phyloP scores from a whole-genome alignment of 92 coral and sea anemone species.

The Bergia puertoricense region DNA sequence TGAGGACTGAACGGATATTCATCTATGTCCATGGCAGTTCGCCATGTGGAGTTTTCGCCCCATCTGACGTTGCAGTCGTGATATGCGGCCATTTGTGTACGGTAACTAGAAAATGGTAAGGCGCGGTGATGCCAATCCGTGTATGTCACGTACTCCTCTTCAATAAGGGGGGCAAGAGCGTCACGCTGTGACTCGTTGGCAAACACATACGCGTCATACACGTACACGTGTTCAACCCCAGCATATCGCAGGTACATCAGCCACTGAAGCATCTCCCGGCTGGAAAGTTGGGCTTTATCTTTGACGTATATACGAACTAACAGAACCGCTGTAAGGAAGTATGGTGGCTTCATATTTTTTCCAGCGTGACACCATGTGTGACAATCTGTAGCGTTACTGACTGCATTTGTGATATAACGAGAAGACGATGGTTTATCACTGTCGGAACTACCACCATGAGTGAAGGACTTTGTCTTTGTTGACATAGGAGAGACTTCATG shows the following conservation, averaged over 20 bases:
- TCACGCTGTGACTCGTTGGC: constrained; percentile 65
- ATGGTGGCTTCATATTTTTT: constrained; percentile 21
- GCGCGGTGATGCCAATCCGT: constrained; percentile 67
- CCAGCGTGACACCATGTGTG: constrained; percentile 63
- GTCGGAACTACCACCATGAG: too few relatives aligned
- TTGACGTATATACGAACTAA: constrained; percentile 61
- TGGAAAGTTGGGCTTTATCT: constrained; percentile 59
- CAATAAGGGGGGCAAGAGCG: constrained; percentile 54
- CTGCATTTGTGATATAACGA: too few relatives aligned
- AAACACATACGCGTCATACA: constrained; percentile 67
- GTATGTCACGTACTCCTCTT: constrained; percentile 64
- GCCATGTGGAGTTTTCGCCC: constrained; percentile 54
- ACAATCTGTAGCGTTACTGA: constrained; percentile 20
- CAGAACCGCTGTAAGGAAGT: constrained; percentile 64
- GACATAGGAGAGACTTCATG: too few relatives aligned
- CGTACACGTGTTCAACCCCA: constrained; percentile 69
- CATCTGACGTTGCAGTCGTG: constrained; percentile 46
- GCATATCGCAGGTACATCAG: constrained; percentile 53
- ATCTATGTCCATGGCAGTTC: constrained; percentile 66
- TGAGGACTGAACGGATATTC: constrained; percentile 64
- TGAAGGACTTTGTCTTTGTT: too few relatives aligned
- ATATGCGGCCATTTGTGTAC: constrained; percentile 67
- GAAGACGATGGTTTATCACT: too few relatives aligned
- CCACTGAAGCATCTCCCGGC: constrained; percentile 71
- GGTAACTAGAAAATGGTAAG: constrained; percentile 54